Evolutionary conservation across 2,888 invertebrate species (phyloP).

Genomic region (Cyclophora punctaria): DNA sequence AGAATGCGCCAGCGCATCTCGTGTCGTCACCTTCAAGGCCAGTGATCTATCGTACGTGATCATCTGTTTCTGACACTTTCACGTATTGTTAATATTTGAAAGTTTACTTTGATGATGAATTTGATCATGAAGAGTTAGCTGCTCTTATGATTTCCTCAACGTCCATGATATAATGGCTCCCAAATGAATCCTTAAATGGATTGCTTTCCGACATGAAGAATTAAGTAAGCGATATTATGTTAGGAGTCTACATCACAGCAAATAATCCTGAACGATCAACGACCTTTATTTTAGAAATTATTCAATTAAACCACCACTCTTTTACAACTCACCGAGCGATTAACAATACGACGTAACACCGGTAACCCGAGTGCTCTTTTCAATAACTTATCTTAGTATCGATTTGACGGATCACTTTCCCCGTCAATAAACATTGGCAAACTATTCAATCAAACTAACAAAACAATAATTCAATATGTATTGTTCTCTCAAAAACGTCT

Average conservation of each 20-base stretch:
- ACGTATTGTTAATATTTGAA: constrained; percentile 16
- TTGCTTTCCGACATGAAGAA: too few species aligned
- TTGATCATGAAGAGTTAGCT: too few species aligned
- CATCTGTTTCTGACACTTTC: constrained; percentile 22
- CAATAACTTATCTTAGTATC: constrained; percentile 34
- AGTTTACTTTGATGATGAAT: neutral
- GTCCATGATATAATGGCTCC: too few species aligned
- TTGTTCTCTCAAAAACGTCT: constrained; percentile 45
- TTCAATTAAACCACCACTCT: too few species aligned
- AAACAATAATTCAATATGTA: constrained; percentile 33
- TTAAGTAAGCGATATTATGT: too few species aligned
- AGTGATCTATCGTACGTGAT: too few species aligned
- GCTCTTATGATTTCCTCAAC: too few species aligned
- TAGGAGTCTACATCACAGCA: too few species aligned
- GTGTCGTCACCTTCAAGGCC: constrained; percentile 11
- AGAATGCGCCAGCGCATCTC: constrained; percentile 34
- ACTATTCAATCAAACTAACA: constrained; percentile 44
- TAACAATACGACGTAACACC: constrained; percentile 31
- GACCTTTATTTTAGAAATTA: too few species aligned
- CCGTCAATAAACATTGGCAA: constrained; percentile 29
- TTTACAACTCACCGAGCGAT: too few species aligned
- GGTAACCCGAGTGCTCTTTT: constrained; percentile 29
- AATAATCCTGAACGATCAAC: too few species aligned
- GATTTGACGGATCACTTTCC: constrained; percentile 51
- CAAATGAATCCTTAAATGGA: too few species aligned